Conservation (phyloP, 2,797 vertebrate species). For the Helicolenus hilgendorfi region DNA sequence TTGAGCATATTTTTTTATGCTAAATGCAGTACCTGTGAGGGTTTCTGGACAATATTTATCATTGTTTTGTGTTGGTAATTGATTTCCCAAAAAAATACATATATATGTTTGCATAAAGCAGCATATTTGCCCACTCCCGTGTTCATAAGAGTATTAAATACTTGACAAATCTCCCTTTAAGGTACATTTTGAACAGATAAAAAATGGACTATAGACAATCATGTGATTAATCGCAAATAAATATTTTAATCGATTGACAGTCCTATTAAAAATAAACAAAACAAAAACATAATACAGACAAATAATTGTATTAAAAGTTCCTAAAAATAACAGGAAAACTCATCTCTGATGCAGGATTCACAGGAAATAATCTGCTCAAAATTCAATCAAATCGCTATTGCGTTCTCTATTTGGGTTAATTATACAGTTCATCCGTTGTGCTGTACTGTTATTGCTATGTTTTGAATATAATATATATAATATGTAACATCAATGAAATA, state of each 20-base stretch:
- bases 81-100: no score
- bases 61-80: no score
- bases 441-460: background rate
- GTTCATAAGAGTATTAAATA: no score
- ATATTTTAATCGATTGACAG: no score
- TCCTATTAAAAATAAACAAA: background rate
- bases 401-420: background rate
- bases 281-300: background rate
- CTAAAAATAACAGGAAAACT: background rate
- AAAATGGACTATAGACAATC: background rate
- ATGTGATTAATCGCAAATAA: background rate
- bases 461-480: background rate
- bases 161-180: background rate
- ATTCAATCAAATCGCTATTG: background rate
- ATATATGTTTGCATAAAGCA: no score
- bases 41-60: no score
- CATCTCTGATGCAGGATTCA: background rate
- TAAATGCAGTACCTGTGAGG: no score
- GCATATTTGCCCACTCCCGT: no score
- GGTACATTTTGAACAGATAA: background rate
- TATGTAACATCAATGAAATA: background rate
- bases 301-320: background rate
- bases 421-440: background rate
- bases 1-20: no score
- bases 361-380: background rate